Evolutionary conservation across 2,113 vertebrate species (phyloP), one percentile per base, ranked within the genome.

Genomic region (Alligator mississippiensis): DNA sequence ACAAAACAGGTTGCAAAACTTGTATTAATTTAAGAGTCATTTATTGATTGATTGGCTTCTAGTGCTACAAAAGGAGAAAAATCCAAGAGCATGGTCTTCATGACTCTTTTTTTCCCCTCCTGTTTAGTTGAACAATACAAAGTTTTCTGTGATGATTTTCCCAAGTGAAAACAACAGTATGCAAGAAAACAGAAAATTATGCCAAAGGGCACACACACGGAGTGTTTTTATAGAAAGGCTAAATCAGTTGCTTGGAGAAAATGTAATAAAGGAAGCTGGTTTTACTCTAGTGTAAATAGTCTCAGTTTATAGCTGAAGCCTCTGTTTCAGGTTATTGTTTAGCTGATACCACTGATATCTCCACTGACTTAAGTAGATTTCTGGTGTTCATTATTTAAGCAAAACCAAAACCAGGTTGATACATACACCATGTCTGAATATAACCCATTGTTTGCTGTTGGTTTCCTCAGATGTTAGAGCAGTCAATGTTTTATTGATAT

Each of bases 111-210:
- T 66, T 17, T 78, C 6, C 17, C 3, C 19, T 87, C 80, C 18
- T 59, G 66, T 27, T 15, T 87, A 78, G 13, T 17, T 85, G 55
- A 15, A 24, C 57, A 55, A 2, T 59, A 70, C 77, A 80, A 91
- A n/a, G n/a, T n/a, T n/a, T 92, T 85, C 60, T 84, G 30, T 85
- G 87, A 77, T 88, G 27, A 14, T 79, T 91, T 25, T 86, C 27
- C 57, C 61, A 70, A 70, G 25, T 12, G 54, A 92, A 87, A 88
- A 82, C 57, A 58, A 76, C 55, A 77, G 38, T 14, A 6, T 28
- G 38, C 25, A n/a, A 21, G 22, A 79, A 66, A 54, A 24, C 18
- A 78, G 47, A 62, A 38, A 12, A 63, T 54, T 84, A 68, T 84
- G 61, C 3, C 87, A 34, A 54, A 27, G 59, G 30, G 83, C 22